Conservation (phyloP, 2,888 invertebrate species). For the Ichneumoninae sp. region DNA sequence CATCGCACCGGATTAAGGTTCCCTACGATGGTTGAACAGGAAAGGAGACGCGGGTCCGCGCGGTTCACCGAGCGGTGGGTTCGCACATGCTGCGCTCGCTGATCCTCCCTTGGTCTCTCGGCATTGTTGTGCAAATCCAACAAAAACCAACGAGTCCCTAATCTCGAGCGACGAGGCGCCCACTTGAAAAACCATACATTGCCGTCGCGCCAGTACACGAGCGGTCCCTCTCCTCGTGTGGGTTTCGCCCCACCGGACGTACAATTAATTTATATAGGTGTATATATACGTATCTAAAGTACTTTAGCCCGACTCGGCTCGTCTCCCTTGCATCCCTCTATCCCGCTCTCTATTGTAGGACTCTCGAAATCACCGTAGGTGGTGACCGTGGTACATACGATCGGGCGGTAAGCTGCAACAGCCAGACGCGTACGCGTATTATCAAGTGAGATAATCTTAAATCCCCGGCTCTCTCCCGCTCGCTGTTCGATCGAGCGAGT, state of each 20-base stretch:
- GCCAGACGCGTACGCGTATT: conserved; percentile 58
- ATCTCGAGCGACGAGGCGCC: conserved; percentile 77
- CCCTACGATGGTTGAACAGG: conserved; percentile 69
- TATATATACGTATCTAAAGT: conserved; percentile 75
- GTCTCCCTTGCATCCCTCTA: conserved; percentile 65
- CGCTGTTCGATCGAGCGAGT: conserved; percentile 22
- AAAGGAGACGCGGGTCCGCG: conserved; percentile 37
- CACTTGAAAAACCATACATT: conserved; percentile 76
- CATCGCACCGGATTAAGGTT: conserved; percentile 78
- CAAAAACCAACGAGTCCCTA: conserved; percentile 82
- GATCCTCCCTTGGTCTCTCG: conserved; percentile 74
- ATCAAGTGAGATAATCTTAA: conserved; percentile 66
- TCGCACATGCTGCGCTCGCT: conserved; percentile 80
- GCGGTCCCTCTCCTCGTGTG: conserved; percentile 14
- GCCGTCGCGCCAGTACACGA: conserved; percentile 1
- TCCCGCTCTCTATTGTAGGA: conserved; percentile 52
- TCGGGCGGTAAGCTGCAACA: conserved; percentile 56
- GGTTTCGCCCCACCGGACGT: conserved; percentile 74
- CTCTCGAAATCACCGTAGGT: conserved; percentile 65
- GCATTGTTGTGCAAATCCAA: conserved; percentile 84
- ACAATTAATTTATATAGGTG: conserved; percentile 83
- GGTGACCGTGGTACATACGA: conserved; percentile 60
- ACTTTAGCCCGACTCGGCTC: conserved; percentile 71
- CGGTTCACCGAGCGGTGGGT: conserved; percentile 74
- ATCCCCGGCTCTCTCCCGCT: conserved; percentile 38